phyloP scores from a whole-genome alignment of 2,113 vertebrate genomes.

The Odocoileus hemionus region DNA sequence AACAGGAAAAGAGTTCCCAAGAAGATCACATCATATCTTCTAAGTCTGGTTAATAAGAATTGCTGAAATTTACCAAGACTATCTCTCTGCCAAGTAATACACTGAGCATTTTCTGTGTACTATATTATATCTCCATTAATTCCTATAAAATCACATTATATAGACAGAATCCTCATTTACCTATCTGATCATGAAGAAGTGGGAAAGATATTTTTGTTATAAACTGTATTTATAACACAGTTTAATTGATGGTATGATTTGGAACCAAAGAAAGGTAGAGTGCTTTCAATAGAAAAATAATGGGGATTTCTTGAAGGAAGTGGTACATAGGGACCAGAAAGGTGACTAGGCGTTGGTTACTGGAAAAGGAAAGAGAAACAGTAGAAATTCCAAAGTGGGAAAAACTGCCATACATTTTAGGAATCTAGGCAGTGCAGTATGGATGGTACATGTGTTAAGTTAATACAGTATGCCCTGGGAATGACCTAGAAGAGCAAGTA shows the following conservation, averaged over 20 bases:
- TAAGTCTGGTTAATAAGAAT: neutral
- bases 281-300: neutral
- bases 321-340: neutral
- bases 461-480: neutral
- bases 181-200: neutral
- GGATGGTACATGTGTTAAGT: neutral
- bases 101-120: neutral
- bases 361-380: neutral
- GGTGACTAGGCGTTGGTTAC: accelerated
- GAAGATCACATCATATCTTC: neutral
- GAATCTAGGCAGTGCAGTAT: neutral
- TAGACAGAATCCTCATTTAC: neutral
- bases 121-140: neutral
- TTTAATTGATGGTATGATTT: too few relatives aligned
- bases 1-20: neutral
- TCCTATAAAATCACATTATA: neutral
- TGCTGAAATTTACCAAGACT: neutral
- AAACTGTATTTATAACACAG: neutral
- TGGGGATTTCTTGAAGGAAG: neutral
- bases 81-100: neutral
- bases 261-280: neutral
- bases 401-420: neutral
- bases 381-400: neutral
- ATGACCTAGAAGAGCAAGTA: neutral
- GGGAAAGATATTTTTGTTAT: neutral